A percentile compares a stretch with the other conserved stretches of the same genome.
Conservation (phyloP, 2,888 invertebrate genomes). For the Patella pellucida region DNA sequence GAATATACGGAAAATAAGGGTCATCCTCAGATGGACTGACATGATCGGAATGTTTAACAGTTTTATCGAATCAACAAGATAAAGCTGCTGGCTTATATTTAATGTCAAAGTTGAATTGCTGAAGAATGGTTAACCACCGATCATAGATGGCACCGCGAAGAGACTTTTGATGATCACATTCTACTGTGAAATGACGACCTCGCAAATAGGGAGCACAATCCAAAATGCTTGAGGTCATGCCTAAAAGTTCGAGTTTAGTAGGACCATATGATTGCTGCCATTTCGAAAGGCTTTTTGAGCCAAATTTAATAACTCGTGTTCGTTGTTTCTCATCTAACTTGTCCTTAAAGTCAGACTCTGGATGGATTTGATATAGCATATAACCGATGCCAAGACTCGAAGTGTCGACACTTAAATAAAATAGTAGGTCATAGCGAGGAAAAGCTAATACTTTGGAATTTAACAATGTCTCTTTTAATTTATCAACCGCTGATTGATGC, state of each 20-base stretch:
- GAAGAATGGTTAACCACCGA: constrained; percentile 13
- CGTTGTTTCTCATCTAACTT: neutral
- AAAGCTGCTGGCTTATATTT: constrained; percentile 14
- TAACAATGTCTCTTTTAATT: constrained; percentile 13
- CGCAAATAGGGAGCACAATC: constrained; percentile 26
- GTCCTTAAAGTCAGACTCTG: constrained; percentile 3
- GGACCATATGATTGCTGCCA: constrained; percentile 22
- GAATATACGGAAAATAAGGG: constrained; percentile 21
- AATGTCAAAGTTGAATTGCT: constrained; percentile 12
- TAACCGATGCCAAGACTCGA: constrained; percentile 16
- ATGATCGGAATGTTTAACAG: neutral
- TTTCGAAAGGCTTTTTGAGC: neutral
- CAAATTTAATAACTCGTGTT: constrained; percentile 8
- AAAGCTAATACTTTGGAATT: constrained; percentile 25
- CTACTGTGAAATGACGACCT: constrained; percentile 21
- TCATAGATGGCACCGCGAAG: constrained; percentile 26
- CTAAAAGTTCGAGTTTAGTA: constrained; percentile 23
- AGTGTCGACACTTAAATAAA: constrained; percentile 26
- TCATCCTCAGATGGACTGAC: constrained; percentile 23
- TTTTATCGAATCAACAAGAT: neutral
- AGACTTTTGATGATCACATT: constrained; percentile 25
- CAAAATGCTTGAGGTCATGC: constrained; percentile 21
- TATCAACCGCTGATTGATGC: constrained; percentile 13
- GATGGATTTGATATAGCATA: constrained; percentile 18
- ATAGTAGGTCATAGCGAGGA: constrained; percentile 24